Percentiles rank a stretch among this genome's conserved stretches.
phyloP scores from a whole-genome alignment of 92 coral and sea anemone species.

The Nematostella vectensis region DNA sequence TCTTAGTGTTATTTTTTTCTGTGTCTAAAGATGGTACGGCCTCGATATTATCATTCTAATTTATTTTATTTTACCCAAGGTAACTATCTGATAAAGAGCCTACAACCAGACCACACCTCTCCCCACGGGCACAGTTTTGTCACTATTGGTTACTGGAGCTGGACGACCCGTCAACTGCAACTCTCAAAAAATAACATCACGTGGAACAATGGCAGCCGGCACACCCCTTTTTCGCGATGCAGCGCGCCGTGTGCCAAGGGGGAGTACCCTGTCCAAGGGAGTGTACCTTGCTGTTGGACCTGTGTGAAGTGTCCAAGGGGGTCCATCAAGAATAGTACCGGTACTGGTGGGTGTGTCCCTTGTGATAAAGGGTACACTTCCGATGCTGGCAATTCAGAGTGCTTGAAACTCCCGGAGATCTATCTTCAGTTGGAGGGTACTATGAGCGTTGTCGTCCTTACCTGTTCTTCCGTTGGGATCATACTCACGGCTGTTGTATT shows the following conservation, averaged over 20 bases:
- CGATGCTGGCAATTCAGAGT: constrained; percentile 39
- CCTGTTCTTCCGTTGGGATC: constrained; percentile 51
- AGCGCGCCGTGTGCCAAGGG: constrained; percentile 72
- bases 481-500: constrained; percentile 53
- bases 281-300: constrained; percentile 75
- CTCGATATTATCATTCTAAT: no score
- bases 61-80: no score
- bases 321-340: constrained; percentile 45
- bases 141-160: constrained; percentile 71
- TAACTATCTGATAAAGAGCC: constrained; percentile 77
- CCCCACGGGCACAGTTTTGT: constrained; percentile 59
- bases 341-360: constrained; percentile 39
- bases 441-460: constrained; percentile 48
- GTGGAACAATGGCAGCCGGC: constrained; percentile 72
- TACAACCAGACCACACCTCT: constrained; percentile 52
- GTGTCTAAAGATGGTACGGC: no score
- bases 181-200: constrained; percentile 33
- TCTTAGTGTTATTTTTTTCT: no score
- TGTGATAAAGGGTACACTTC: constrained; percentile 68
- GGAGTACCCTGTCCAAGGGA: constrained; percentile 73
- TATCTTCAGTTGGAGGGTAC: constrained; percentile 59
- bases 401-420: constrained; percentile 69
- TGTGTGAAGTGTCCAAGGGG: constrained; percentile 80
- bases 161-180: constrained; percentile 49
- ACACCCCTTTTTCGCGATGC: constrained; percentile 68